Evolutionary conservation across 2,888 invertebrate species (phyloP), one percentile per base, ranked within the genome.

Genomic region (Mechanitis mazaeus): DNA sequence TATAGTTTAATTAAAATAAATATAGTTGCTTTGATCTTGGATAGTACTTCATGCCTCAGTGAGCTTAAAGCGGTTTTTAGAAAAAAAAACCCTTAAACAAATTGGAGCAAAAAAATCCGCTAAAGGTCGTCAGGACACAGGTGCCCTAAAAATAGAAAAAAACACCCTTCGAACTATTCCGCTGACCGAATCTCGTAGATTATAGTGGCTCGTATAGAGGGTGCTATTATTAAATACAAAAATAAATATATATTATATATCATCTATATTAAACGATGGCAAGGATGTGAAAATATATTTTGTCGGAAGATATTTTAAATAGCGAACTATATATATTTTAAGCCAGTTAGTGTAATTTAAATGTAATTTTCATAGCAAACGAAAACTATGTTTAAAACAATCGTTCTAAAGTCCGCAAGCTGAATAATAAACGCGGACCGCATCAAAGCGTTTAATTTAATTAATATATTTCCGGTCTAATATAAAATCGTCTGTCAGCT

Each of bases 91-190:
- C 59, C 61, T 60, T 53, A 64, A 68, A 63, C 59, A 67, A 66
- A 71, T 55, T 64, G 59, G 66, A 67, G 68, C 69, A 68, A 72
- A 71, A 71, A 72, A 68, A 53, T 66, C 65, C 58, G 61, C 60
- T 66, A 68, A 74, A 75, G 74, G 75, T 72, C 73, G 66, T 58
- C 65, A 58, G 68, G 70, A 69, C 67, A 68, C 71, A 73, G 71
- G 70, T 81, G 79, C 76, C 78, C 77, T 76, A 79, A 80, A 84
- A 84, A 85, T 83, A 84, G 81, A 76, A 78, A 72, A 71, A 71
- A 67, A 54, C 56, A 46, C 69, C 76, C 78, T 82, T 81, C 81
- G 78, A 86, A 85, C 85, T 85, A 85, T 78, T 79, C 81, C 80
- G 64, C 69, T 69, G 71, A 68, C 69, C 68, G 66, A 68, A 55